Base-by-base conservation (phyloP, 2,888 invertebrate species). In the Conus canariensis region DNA sequence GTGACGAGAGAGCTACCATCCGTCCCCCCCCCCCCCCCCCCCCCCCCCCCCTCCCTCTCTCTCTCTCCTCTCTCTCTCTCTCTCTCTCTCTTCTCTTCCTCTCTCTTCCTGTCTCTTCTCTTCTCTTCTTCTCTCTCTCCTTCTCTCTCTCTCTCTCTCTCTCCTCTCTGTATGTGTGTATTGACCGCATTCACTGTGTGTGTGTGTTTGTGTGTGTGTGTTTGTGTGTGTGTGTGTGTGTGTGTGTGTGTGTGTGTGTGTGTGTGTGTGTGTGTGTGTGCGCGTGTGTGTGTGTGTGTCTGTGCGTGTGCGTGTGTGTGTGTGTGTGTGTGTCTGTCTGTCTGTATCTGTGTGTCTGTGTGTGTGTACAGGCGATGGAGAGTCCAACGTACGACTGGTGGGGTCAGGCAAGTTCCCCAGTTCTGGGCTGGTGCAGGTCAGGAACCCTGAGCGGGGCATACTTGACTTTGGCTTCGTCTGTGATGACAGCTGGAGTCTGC, bases 381-480 rank as follows among this genome's bases (percentile, higher is more conserved):
- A 9, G 25, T 16, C 86, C 30, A 86, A 10, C 45, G 67, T 86
- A 0, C 86, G 86, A 10, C 86, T 86, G 67, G 67, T 86, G 30
- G 86, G 86, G 16, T 22, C 30, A 19, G 86, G 22, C 16, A 16
- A 22, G 19, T n/a, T 8, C 16, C 30, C 86, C 9, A 25, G 59
- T 4, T 25, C 86, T 6, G 86, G 86, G 5, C 22, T 86, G 5
- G 86, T 86, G 60, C 86, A 86, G 67, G 86, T 67, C 9, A n/a
- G 67, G 7, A 45, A 86, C 45, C 86, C 64, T 19, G 30, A 19
- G n/a, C 25, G 45, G 64, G 86, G 86, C 45, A 10, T 86, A 19
- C n/a, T 0, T 6, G 64, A 64, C 25, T 86, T 86, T n/a, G 86
- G 86, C 67, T 86, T 67, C 22, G 86, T 86, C 45, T 86, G 86